A percentile compares a stretch with the other conserved stretches of the same genome.
These are phyloP conservation scores for Cryptotermes secundus DNA, from an alignment of 1,140 invertebrate genomes.

Conservation along the genomic window DNA sequence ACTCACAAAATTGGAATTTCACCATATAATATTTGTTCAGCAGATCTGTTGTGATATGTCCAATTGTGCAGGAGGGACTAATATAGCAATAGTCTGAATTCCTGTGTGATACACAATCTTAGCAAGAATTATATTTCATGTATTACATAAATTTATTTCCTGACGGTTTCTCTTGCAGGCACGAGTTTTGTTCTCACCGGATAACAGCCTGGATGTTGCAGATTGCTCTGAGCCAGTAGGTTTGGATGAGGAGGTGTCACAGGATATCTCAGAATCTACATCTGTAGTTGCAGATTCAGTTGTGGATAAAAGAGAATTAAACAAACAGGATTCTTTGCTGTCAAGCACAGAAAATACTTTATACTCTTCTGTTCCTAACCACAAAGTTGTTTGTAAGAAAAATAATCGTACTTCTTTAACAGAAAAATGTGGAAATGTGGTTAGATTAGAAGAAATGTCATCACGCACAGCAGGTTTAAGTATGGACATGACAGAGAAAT, in stretches of 20 bases:
- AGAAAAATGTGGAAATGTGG: background rate
- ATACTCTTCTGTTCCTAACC: background rate
- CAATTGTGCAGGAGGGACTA: too few species aligned
- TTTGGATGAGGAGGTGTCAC: background rate
- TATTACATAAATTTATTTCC: too few species aligned
- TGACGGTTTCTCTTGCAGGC: background rate
- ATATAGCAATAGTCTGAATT: too few species aligned
- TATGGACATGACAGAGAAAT: too few species aligned
- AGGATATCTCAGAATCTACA: background rate
- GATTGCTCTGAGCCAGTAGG: background rate
- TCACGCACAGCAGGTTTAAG: too few species aligned
- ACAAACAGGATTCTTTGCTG: background rate
- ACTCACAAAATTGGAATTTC: too few species aligned
- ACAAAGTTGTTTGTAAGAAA: background rate
- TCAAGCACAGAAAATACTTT: background rate
- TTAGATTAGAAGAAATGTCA: background rate
- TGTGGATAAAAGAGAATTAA: background rate
- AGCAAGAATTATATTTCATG: too few species aligned
- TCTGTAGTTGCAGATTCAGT: background rate
- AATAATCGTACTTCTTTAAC: background rate
- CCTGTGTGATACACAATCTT: too few species aligned
- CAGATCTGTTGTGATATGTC: too few species aligned
- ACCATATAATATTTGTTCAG: too few species aligned
- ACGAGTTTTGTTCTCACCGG: background rate
- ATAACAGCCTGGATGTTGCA: background rate